Evolutionary conservation across 2,797 vertebrate species (phyloP), one percentile per base, ranked within the genome.

Genomic region (Merluccius polli): DNA sequence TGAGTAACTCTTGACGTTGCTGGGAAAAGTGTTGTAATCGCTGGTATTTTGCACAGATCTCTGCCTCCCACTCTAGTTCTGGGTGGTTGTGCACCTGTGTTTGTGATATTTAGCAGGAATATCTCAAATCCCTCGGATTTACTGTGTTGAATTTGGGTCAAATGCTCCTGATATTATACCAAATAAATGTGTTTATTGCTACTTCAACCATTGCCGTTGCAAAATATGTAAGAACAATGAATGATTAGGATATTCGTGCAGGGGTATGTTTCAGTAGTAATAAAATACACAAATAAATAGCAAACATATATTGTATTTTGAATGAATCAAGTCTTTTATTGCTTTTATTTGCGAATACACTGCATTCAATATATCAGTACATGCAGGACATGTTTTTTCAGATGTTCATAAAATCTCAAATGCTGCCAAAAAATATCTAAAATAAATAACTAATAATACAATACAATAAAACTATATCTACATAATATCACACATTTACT

Each of bases 1-100:
- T 89, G 80, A 85, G 81, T 85, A 89, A 88, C 71, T 69, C 68
- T 78, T 89, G 89, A 86, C 85, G 63, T 44, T 9, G 35, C 33
- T 31, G 10, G 73, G 70, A 35, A 73, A 35, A 35, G 78, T 82
- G 84, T 74, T 81, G 86, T 78, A 86, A 88, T 87, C 84, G 41
- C 76, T 85, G 81, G 78, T 84, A 75, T 88, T 83, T 77, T 78
- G 75, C 69, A 80, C 73, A 36, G 72, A 79, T 52, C 78, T 78
- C 78, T 87, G 27, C 65, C 52, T 30, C 88, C 87, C 71, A 24
- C 81, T 74, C 72, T 82, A 71, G 74, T 81, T 82, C 81, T 81
- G 75, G 72, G 38, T 73, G 65, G 80, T 77, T 33, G 36, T 81
- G 75, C 86, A 90, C 84, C 89, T 89, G 83, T 78, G 73, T 74